Evolutionary conservation across 2,888 invertebrate species (phyloP).

Genomic region (Elegia similella): DNA sequence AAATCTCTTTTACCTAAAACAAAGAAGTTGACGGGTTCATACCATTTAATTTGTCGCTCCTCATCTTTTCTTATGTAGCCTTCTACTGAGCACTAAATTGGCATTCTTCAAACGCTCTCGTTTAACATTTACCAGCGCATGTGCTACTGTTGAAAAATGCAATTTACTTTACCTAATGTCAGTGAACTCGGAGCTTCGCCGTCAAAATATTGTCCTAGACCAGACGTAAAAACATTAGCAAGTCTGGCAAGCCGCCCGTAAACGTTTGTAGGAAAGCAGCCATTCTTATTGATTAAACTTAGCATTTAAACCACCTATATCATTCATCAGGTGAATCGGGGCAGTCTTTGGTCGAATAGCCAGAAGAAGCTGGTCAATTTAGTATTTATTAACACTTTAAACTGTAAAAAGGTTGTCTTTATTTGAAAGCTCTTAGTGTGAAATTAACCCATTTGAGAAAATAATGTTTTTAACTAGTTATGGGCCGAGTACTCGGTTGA

Average conservation of each 20-base stretch:
- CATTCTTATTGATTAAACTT: constrained; percentile 27
- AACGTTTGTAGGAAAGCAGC: constrained; percentile 37
- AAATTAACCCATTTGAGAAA: too few relatives aligned
- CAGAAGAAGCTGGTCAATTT: neutral
- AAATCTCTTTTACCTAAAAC: too few relatives aligned
- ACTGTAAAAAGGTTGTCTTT: too few relatives aligned
- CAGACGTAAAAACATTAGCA: constrained; percentile 42
- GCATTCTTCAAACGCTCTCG: neutral
- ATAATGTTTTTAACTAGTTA: too few relatives aligned
- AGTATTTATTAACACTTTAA: neutral
- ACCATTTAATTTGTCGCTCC: too few relatives aligned
- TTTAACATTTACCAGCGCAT: neutral
- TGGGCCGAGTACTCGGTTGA: too few relatives aligned
- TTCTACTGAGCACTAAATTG: too few relatives aligned
- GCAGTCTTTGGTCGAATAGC: neutral
- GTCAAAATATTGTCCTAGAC: constrained; percentile 43
- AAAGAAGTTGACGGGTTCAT: too few relatives aligned
- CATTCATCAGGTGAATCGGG: constrained; percentile 1
- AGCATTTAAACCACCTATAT: constrained; percentile 8
- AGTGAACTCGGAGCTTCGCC: constrained; percentile 33
- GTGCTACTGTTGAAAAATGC: constrained; percentile 1
- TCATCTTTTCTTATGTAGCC: too few relatives aligned
- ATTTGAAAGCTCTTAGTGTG: too few relatives aligned
- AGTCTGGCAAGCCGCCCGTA: constrained; percentile 58
- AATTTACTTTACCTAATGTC: constrained; percentile 4